These are phyloP conservation scores for Nixonia krombeini DNA, from an alignment of 1,140 invertebrate genomes.

Conservation along the genomic window DNA sequence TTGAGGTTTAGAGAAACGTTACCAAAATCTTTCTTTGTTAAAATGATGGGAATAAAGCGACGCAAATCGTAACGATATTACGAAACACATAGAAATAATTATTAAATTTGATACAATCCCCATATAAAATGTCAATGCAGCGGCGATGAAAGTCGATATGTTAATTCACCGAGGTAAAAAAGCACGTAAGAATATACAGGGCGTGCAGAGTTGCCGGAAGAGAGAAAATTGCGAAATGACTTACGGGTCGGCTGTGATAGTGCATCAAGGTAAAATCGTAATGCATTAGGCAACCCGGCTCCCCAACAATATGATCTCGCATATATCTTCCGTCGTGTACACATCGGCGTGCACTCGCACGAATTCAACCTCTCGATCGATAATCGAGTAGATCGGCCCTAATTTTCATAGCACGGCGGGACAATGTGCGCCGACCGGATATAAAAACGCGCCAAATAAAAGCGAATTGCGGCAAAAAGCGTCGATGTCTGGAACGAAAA, in stretches of 20 bases:
- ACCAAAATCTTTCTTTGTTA: too few relatives aligned
- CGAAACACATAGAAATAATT: too few relatives aligned
- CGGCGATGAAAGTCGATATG: too few relatives aligned
- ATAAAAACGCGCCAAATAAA: slow-evolving; percentile 18
- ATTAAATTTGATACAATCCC: too few relatives aligned
- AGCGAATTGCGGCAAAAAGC: slow-evolving; percentile 27
- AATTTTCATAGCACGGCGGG: slow-evolving; percentile 43
- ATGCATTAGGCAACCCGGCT: slow-evolving; percentile 46
- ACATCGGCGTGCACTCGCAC: slow-evolving; percentile 36
- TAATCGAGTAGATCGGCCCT: slow-evolving; percentile 45
- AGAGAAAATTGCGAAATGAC: slow-evolving; percentile 45
- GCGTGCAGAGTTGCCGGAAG: slow-evolving; percentile 34
- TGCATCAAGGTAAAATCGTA: slow-evolving; percentile 45
- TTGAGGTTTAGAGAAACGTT: too few relatives aligned
- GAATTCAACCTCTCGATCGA: slow-evolving; percentile 45
- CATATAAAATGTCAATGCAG: too few relatives aligned
- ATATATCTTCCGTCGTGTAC: slow-evolving; percentile 37
- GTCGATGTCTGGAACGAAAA: slow-evolving; percentile 24
- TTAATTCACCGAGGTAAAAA: too few relatives aligned
- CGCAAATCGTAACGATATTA: too few relatives aligned
- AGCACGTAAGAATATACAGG: too few relatives aligned
- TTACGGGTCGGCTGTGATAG: slow-evolving; percentile 45
- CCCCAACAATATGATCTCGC: slow-evolving; percentile 48
- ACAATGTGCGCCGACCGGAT: slow-evolving; percentile 9
- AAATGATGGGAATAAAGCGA: too few relatives aligned